phyloP scores from a whole-genome alignment of 2,113 vertebrate species.

The Istiophorus platypterus region DNA sequence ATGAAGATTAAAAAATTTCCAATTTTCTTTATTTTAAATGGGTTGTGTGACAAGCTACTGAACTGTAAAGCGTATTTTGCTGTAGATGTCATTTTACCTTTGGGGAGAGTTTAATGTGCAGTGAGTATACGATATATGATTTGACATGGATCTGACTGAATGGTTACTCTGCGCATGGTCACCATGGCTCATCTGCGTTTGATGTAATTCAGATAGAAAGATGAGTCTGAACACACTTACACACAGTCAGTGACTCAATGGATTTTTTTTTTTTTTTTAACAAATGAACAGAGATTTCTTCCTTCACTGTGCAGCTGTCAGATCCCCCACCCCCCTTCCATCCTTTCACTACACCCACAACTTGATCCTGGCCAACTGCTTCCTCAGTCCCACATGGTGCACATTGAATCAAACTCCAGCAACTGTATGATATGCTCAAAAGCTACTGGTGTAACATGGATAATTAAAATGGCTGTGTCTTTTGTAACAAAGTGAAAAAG shows the following conservation, averaged over 20 bases:
- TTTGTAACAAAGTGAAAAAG: slow-evolving; percentile 9
- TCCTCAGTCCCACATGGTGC: slow-evolving; percentile 66
- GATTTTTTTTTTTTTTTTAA: slow-evolving; percentile 35
- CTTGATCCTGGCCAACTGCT: slow-evolving; percentile 69
- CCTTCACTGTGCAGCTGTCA: slow-evolving; percentile 52
- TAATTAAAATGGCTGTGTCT: slow-evolving; percentile 17
- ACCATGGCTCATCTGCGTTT: slow-evolving; percentile 45
- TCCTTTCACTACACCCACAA: slow-evolving; percentile 74
- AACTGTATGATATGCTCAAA: slow-evolving; percentile 39
- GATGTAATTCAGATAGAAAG: slow-evolving; percentile 36
- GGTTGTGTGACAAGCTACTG: not conserved
- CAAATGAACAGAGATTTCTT: slow-evolving; percentile 57
- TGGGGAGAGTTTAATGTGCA: not conserved
- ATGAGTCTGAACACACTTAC: slow-evolving; percentile 50
- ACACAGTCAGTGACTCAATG: slow-evolving; percentile 51
- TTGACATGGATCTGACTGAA: not conserved
- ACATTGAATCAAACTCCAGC: slow-evolving; percentile 60
- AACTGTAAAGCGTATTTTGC: not conserved
- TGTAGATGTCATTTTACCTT: not conserved
- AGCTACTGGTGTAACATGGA: slow-evolving; percentile 29
- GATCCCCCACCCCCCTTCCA: slow-evolving; percentile 62
- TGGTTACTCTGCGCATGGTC: slow-evolving; percentile 16
- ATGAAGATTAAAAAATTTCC: not conserved
- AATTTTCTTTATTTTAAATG: not conserved
- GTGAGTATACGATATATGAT: not conserved